Base-by-base conservation (phyloP, 2,888 invertebrate species). In the Napeogenes sylphis region DNA sequence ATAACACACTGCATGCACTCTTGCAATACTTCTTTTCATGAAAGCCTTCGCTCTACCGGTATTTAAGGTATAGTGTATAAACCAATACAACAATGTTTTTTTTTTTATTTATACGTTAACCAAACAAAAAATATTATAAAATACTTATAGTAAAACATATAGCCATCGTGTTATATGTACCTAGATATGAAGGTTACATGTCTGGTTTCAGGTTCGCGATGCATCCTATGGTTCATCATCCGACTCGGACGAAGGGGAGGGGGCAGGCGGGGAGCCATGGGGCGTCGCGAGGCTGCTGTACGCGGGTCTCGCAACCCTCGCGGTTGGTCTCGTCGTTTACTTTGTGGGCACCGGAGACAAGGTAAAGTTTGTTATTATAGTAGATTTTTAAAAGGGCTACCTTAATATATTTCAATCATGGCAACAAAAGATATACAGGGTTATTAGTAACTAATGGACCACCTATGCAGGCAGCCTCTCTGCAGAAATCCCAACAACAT, bases 321-420 rank as follows among this genome's bases (percentile, higher is more conserved):
- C 96, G 33, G 91, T 97, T 72, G 97, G 97, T 62, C 93, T 96
- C 76, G 95, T 97, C 75, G 95, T 97, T 75, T 95, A 96, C 82
- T 96, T 97, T 90, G 96, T 97, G 71, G 97, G 96, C 74, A 96
- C 96, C 70, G 97, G 97, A 77, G 97, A 97, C 90, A 96, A 96
- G 89, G 94, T 87, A 42, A 35, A 14, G 69, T 55, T 51, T 54
- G 33, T 61, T 55, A 45, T 10, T 51, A 30, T 51, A 30, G 10
- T 10, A 6, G n/a, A 14, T n/a, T n/a, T 6, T 6, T 46, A 46
- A 12, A n/a, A 14, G 5, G 14, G 3, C 6, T 21, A 47, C 13
- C 5, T 14, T 6, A 47, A 38, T 38, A 38, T 3, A 38, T 38
- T 38, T 38, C 38, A 38, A 38, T 8, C 38, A 38, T 38, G 3